These are phyloP conservation scores for Microchrysa polita DNA, from an alignment of 2,888 invertebrate genomes.

Conservation along the genomic window DNA sequence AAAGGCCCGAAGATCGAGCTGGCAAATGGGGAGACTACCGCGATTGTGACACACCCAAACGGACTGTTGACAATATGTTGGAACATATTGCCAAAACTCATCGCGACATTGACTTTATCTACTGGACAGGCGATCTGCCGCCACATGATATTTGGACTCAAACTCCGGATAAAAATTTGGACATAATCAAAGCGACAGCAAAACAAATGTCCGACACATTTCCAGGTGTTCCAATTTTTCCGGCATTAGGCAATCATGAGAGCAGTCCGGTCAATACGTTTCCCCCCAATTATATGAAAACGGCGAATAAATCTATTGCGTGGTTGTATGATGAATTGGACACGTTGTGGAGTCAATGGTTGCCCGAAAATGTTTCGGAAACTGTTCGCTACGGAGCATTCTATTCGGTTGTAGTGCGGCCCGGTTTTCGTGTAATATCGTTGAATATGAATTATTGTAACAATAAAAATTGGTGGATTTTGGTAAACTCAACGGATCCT, in stretches of 20 bases:
- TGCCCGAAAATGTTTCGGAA: conserved; percentile 86
- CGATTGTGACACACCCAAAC: conserved; percentile 92
- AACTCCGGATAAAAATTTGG: conserved; percentile 86
- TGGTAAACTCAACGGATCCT: conserved; percentile 95
- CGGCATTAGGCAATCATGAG: conserved; percentile 96
- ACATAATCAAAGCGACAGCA: conserved; percentile 85
- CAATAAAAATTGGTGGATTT: conserved; percentile 94
- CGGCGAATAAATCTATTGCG: conserved; percentile 81
- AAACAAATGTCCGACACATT: conserved; percentile 86
- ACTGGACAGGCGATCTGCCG: conserved; percentile 97
- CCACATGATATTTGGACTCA: conserved; percentile 97
- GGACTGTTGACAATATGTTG: conserved; percentile 92
- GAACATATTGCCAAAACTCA: conserved; percentile 88
- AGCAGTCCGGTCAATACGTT: conserved; percentile 95
- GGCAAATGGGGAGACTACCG: conserved; percentile 98
- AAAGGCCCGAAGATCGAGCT: conserved; percentile 81
- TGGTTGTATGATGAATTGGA: conserved; percentile 95
- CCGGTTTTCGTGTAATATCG: conserved; percentile 90
- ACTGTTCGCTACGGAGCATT: conserved; percentile 89
- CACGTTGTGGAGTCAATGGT: conserved; percentile 90
- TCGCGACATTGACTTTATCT: conserved; percentile 89
- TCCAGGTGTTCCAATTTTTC: conserved; percentile 91
- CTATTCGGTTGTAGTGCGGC: conserved; percentile 89
- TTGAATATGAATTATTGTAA: conserved; percentile 98
- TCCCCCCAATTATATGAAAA: conserved; percentile 85